Conservation (phyloP, 2,888 invertebrate species). For the Campoplex capitator region DNA sequence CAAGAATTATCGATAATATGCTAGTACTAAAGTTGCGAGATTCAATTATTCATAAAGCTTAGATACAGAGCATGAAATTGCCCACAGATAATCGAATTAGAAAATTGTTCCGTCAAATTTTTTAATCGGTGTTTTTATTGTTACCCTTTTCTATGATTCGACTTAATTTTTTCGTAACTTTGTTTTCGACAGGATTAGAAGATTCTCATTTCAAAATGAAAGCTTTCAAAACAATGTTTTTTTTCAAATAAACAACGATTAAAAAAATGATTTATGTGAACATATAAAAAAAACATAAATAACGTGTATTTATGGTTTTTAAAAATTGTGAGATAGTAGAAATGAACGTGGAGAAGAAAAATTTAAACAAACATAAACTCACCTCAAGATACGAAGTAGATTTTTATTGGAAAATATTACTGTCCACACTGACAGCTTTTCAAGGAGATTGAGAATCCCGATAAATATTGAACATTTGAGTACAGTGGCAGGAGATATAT, state of each 20-base stretch:
- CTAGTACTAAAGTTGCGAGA: too few relatives aligned
- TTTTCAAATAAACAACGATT: not conserved
- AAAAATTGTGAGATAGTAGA: not conserved
- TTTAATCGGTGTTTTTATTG: not conserved
- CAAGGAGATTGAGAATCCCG: not conserved
- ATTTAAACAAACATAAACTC: constrained; percentile 12
- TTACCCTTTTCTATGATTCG: not conserved
- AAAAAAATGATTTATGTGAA: not conserved
- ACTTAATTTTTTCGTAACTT: not conserved
- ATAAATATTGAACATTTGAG: not conserved
- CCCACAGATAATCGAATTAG: not conserved
- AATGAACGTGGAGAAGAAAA: not conserved
- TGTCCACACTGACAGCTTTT: not conserved
- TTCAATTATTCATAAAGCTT: too few relatives aligned
- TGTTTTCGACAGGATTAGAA: not conserved
- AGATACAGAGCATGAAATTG: not conserved
- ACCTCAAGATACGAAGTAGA: constrained; percentile 14
- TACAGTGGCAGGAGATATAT: not conserved
- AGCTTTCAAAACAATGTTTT: not conserved
- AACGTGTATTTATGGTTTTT: not conserved
- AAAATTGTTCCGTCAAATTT: not conserved
- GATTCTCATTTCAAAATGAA: not conserved
- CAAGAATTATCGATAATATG: not conserved
- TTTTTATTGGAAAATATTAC: not conserved
- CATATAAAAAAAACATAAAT: too few relatives aligned